Base-by-base conservation (phyloP, 1,140 invertebrate genomes). In the Listronotus oregonensis region DNA sequence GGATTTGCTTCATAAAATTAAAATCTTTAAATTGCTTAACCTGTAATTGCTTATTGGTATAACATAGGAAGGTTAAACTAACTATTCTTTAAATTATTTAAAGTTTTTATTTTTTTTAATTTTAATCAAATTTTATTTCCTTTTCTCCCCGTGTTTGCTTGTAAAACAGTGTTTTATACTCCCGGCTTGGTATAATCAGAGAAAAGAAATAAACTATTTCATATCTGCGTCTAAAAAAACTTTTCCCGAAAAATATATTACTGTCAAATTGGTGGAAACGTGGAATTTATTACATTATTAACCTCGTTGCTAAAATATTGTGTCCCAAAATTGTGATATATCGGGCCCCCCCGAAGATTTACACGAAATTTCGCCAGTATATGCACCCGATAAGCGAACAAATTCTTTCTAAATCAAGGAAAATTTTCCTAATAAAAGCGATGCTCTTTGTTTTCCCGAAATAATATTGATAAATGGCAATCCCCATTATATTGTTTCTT, bases 391-490 rank as follows among this genome's bases (percentile, higher is more conserved):
- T 61, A 61, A 61, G 15, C 47, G 49, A 61, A 61, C 59, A 61
- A 61, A 61, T 52, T 47, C 59, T 61, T 61, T 61, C 59, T 64
- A 56, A 64, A 64, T 57, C 51, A 55, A 47, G 46, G 39, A 27
- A 44, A 64, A 46, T 56, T 64, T 64, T 57, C 51, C 61, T 56
- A 64, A 56, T 56, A 64, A 56, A 46, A 56, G 51, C 61, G 32
- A 34, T 44, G 54, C 61, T 64, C 47, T 51, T 64, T 64, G 56
- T 51, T 64, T 64, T 64, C 56, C 61, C 49, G 44, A 64, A 64
- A 57, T 56, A 64, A 64, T 64, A 64, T 64, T 64, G 61, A 64
- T 51, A 64, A 64, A 64, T 64, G 61, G 51, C 54, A 51, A 32
- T 18, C 17, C 32, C 61, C 40, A 54, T 64, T 64, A 64, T 64